These are phyloP conservation scores for Candoia aspera DNA, from an alignment of 2,113 vertebrate genomes.

Conservation along the genomic window DNA sequence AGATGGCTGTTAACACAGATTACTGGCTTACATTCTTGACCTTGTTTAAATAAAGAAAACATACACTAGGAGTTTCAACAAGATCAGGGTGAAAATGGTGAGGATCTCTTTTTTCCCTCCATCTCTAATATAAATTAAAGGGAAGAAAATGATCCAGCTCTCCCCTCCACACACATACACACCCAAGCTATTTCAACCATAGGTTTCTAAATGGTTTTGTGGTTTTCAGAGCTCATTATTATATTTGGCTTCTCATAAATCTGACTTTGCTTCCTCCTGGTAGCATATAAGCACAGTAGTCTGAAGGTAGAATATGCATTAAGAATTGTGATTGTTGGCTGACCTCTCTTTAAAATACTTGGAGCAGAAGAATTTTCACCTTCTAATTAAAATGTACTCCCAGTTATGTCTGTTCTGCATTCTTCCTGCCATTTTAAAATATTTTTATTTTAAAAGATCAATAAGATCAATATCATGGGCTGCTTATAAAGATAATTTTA, in stretches of 20 bases:
- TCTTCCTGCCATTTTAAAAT: slow-evolving; percentile 37
- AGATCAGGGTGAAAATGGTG: slow-evolving; percentile 41
- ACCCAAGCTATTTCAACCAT: slow-evolving; percentile 39
- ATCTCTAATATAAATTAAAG: slow-evolving; percentile 51
- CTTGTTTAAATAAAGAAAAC: slow-evolving; percentile 46
- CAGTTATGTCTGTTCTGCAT: slow-evolving; percentile 42
- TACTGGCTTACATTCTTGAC: slow-evolving; percentile 19
- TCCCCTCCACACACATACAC: not conserved
- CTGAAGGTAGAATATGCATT: slow-evolving; percentile 44
- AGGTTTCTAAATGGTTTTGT: slow-evolving; percentile 54
- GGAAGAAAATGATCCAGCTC: slow-evolving; percentile 45
- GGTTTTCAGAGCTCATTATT: slow-evolving; percentile 63
- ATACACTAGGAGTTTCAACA: slow-evolving; percentile 38
- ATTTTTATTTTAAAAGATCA: not conserved
- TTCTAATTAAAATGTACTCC: slow-evolving; percentile 64
- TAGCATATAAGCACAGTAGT: slow-evolving; percentile 54
- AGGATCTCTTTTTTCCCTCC: slow-evolving; percentile 27
- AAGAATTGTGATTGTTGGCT: slow-evolving; percentile 65
- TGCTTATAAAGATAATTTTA: not conserved
- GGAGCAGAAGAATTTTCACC: slow-evolving; percentile 66
- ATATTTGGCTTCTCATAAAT: slow-evolving; percentile 62
- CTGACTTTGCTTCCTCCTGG: slow-evolving; percentile 49
- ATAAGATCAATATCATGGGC: slow-evolving; percentile 36
- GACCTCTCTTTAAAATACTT: slow-evolving; percentile 49
- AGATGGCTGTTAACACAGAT: slow-evolving; percentile 21